phyloP scores from a whole-genome alignment of 2,888 invertebrate species.

The Antitype chi region DNA sequence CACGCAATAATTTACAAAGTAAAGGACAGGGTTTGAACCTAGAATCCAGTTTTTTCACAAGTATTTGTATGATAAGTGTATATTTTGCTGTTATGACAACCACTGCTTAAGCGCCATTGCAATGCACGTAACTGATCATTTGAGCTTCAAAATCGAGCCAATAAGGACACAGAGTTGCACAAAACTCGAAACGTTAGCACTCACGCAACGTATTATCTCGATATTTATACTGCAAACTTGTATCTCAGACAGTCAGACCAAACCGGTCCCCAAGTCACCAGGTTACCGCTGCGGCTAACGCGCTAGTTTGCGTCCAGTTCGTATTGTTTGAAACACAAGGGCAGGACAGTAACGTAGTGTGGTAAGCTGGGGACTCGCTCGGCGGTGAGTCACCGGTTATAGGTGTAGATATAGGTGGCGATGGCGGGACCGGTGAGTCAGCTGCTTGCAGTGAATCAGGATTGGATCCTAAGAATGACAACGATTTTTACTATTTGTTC shows the following conservation, averaged over 20 bases:
- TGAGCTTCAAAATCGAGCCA: conserved; percentile 49
- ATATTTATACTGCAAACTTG: conserved; percentile 66
- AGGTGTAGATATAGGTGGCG: conserved; percentile 60
- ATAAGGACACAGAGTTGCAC: conserved; percentile 56
- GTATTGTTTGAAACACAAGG: conserved; percentile 64
- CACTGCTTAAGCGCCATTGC: conserved; percentile 36
- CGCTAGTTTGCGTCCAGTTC: conserved; percentile 66
- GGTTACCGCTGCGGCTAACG: conserved; percentile 63
- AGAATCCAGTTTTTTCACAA: conserved; percentile 1
- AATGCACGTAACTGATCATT: conserved; percentile 47
- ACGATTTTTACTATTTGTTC: conserved; percentile 67
- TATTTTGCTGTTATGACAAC: conserved; percentile 41
- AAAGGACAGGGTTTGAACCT: too few relatives aligned
- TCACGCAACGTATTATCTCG: conserved; percentile 53
- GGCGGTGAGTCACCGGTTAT: conserved; percentile 72
- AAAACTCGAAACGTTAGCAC: conserved; percentile 61
- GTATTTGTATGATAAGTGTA: conserved; percentile 16
- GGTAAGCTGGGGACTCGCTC: conserved; percentile 54
- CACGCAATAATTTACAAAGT: too few relatives aligned
- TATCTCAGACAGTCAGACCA: conserved; percentile 56
- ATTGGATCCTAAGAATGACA: conserved; percentile 70
- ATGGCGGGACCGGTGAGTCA: conserved; percentile 68
- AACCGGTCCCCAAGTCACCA: conserved; percentile 66
- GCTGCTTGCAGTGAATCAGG: conserved; percentile 72
- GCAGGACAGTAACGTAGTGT: conserved; percentile 61